These are phyloP conservation scores for Chaetorhynchus papuensis DNA, from an alignment of 2,113 vertebrate species.

Conservation along the genomic window DNA sequence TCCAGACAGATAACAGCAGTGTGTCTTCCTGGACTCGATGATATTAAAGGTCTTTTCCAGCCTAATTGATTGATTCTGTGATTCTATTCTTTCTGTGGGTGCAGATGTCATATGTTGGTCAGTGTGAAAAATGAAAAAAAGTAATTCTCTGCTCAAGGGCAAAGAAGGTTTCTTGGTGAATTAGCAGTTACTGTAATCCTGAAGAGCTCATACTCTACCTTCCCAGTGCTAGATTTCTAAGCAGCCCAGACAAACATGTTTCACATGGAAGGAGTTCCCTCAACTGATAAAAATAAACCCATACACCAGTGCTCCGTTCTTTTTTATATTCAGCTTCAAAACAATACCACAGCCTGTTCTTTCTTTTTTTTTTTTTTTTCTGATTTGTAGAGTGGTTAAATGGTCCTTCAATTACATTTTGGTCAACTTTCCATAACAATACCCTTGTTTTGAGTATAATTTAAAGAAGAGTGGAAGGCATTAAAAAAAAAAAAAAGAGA, in stretches of 20 bases:
- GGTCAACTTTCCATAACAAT: background rate
- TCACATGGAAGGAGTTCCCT: background rate
- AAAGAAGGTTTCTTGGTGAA: background rate
- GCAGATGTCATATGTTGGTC: background rate
- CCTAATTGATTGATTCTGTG: background rate
- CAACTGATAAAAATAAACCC: rapidly evolving
- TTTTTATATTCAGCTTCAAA: background rate
- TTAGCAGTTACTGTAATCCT: background rate
- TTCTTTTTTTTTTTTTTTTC: background rate
- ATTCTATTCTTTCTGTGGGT: background rate
- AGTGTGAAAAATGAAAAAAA: background rate
- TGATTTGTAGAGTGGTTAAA: background rate
- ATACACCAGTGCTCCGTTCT: background rate
- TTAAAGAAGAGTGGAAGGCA: background rate
- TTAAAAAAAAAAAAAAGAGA: background rate
- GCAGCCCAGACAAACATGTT: background rate
- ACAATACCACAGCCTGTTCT: background rate
- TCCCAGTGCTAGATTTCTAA: background rate
- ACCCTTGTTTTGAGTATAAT: background rate
- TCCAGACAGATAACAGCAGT: background rate
- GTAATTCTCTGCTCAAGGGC: background rate
- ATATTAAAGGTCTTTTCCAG: background rate
- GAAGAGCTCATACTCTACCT: background rate
- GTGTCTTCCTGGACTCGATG: background rate
- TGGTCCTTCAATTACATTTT: background rate